Conservation (phyloP, 2,888 invertebrate species). For the Dryadula phaetusa region DNA sequence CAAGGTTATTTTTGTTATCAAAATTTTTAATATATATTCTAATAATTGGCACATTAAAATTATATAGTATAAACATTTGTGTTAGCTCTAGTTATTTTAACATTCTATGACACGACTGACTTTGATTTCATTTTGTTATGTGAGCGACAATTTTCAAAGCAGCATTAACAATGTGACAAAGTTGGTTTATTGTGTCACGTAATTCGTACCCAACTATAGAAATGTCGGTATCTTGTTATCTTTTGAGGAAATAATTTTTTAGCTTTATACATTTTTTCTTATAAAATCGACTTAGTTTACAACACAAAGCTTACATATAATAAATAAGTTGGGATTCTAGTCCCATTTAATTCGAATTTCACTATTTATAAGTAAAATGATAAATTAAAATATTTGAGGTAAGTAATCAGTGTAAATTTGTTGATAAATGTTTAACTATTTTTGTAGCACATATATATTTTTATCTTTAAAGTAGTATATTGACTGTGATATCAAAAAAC, state of each 20-base stretch:
- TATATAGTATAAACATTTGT: background rate
- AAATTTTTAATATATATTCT: conserved; percentile 12
- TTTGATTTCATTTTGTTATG: conserved; percentile 4
- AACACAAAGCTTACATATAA: background rate
- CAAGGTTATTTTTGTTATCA: conserved; percentile 45
- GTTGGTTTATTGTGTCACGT: conserved; percentile 18
- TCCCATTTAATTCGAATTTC: too few species aligned
- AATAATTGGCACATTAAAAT: background rate
- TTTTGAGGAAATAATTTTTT: conserved; percentile 1
- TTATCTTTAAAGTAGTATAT: background rate
- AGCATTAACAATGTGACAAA: conserved; percentile 20
- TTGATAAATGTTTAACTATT: background rate
- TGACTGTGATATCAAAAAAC: too few species aligned
- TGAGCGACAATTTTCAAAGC: conserved; percentile 10
- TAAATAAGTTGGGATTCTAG: too few species aligned
- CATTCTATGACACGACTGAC: background rate
- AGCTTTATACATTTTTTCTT: background rate
- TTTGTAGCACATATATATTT: background rate
- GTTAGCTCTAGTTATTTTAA: background rate
- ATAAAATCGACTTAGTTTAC: background rate
- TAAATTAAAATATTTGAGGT: background rate
- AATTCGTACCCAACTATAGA: background rate
- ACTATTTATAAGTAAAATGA: background rate
- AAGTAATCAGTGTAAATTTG: background rate
- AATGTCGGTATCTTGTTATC: background rate